Conservation (phyloP, 1,140 invertebrate genomes). For the Caenorhabditis brenneri region DNA sequence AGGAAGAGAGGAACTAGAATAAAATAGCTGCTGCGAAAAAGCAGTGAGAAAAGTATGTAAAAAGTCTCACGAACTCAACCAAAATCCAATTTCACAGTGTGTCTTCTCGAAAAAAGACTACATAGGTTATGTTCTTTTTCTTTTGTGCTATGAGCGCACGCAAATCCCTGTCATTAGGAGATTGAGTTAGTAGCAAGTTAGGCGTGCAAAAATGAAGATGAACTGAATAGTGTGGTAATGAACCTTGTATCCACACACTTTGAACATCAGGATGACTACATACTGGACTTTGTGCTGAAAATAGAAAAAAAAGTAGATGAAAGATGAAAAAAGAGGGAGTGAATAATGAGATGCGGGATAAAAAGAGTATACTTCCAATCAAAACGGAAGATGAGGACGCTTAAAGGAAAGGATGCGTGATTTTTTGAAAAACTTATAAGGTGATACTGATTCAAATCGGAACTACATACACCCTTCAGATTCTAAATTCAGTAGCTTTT, state of each 20-base stretch:
- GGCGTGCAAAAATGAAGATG: neutral
- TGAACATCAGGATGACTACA: neutral
- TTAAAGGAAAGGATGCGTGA: neutral
- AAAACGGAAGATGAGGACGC: neutral
- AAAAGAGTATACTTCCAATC: neutral
- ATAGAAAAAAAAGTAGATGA: neutral
- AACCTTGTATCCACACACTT: neutral
- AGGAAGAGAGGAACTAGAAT: neutral
- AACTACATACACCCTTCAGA: neutral
- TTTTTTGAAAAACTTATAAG: neutral
- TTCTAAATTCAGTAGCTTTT: neutral
- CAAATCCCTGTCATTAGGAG: neutral
- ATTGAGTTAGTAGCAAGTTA: neutral
- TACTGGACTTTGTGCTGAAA: neutral
- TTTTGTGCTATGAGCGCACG: neutral
- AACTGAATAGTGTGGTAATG: neutral
- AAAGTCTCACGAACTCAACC: constrained; percentile 28
- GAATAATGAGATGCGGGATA: neutral
- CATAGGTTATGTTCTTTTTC: neutral
- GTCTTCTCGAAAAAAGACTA: neutral
- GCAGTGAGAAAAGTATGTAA: neutral
- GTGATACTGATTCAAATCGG: neutral
- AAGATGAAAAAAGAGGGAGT: neutral
- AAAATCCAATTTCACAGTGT: constrained; percentile 26
- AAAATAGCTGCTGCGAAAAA: neutral